Evolutionary conservation across 2,888 invertebrate species (phyloP).

Genomic region (Entomobrya multifasciata): DNA sequence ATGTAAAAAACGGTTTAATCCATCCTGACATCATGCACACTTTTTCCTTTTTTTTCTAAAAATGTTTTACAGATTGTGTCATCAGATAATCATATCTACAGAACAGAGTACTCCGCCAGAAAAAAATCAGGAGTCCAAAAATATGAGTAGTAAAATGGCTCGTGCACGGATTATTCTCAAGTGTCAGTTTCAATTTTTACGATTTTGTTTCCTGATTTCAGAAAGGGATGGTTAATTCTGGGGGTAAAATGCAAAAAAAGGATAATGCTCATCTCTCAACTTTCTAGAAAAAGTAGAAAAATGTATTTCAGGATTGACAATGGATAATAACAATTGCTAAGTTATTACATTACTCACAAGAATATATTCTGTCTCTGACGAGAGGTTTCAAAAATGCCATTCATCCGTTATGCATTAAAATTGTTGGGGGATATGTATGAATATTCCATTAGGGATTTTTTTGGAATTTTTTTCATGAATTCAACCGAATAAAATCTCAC

Average conservation of each 20-base stretch:
- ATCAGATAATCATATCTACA: conserved; percentile 28
- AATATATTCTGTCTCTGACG: background rate
- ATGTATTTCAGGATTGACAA: no score
- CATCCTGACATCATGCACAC: no score
- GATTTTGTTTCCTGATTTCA: background rate
- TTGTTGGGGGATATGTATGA: background rate
- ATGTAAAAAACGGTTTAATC: no score
- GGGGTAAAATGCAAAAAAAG: background rate
- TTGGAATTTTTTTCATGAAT: background rate
- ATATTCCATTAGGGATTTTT: background rate
- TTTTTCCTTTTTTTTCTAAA: no score
- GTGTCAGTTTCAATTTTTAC: conserved; percentile 25
- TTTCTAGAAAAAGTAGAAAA: no score
- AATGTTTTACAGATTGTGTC: no score
- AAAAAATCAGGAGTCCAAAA: background rate
- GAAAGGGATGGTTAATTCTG: background rate
- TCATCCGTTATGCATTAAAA: no score
- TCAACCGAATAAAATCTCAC: background rate
- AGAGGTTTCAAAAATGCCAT: conserved; percentile 45
- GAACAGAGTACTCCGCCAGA: background rate
- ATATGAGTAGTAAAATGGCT: background rate
- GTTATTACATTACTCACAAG: background rate
- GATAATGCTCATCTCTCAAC: background rate
- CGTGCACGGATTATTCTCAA: conserved; percentile 1
- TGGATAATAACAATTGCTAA: conserved; percentile 4